Base-by-base conservation (phyloP, 2,888 invertebrate species). In the Zygogramma bicolorata region DNA sequence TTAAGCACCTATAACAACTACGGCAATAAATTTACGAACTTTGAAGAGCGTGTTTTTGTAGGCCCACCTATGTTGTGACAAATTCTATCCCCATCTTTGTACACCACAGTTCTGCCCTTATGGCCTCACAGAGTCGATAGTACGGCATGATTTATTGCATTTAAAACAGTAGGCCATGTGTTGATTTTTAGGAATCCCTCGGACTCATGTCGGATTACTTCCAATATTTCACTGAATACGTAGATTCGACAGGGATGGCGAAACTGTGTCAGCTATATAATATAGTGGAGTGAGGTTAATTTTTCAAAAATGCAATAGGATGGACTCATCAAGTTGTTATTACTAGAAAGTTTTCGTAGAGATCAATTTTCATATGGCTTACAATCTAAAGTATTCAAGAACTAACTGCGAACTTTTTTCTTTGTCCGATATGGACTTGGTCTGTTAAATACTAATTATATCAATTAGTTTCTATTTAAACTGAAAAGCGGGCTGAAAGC, bases 161-260 rank as follows among this genome's bases (percentile, higher is more conserved):
- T 74, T 65, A 68, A 73, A 77, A 71, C 74, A 58, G 80, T 76
- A 74, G 78, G 80, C 80, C 81, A 81, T 80, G 80, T 81, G 81
- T 80, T 80, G 78, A 81, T 77, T 77, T 77, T 69, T 53, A 60
- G 71, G 68, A 63, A 71, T 75, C 75, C 72, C 66, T 74, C 61
- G 57, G 70, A 71, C 65, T 77, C 31, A 59, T 65, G 62, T 70
- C 63, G 42, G 40, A 66, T 68, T 63, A 65, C 65, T 69, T 53
- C 27, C n/a, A 13, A 53, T 27, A 53, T 53, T 22, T 53, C 22
- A 53, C n/a, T n/a, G n/a, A n/a, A n/a, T n/a, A n/a, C n/a, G n/a
- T n/a, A n/a, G n/a, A 53, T 25, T 42, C 7, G 57, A 49, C 49
- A 63, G 60, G 22, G 68, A 22, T 49, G 22, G 31, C 38, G 20